These are phyloP conservation scores for Telmatochromis sp. DNA, from an alignment of 2,113 vertebrate species.

Conservation along the genomic window DNA sequence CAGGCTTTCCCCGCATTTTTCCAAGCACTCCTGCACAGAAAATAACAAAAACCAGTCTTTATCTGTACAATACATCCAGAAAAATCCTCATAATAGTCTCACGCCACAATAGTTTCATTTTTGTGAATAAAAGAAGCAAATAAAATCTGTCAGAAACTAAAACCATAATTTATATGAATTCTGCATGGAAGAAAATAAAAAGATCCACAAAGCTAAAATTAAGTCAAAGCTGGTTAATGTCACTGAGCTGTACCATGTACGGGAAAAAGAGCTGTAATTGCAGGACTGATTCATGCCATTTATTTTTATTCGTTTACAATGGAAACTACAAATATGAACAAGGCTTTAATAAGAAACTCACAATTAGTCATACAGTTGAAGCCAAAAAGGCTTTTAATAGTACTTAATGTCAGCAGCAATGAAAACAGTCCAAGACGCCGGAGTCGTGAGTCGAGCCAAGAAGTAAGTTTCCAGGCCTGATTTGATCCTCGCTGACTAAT, in stretches of 20 bases:
- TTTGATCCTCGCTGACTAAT: conserved; percentile 31
- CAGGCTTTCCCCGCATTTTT: conserved; percentile 91
- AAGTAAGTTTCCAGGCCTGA: conserved; percentile 25
- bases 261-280: conserved; percentile 33
- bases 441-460: not conserved
- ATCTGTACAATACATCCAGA: not conserved
- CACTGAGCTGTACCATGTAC: not conserved
- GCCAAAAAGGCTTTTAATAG: conserved; percentile 56
- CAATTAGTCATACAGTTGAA: conserved; percentile 41
- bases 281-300: conserved; percentile 1
- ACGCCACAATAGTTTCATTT: not conserved
- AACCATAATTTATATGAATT: not conserved
- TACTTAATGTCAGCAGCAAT: conserved; percentile 39
- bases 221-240: conserved; percentile 1
- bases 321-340: conserved; percentile 59
- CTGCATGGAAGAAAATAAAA: not conserved
- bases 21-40: conserved; percentile 84
- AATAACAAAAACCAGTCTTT: not conserved
- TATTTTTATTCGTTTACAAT: conserved; percentile 39
- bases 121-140: not conserved
- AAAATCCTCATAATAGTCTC: not conserved
- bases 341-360: conserved; percentile 57
- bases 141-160: not conserved
- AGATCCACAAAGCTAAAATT: not conserved
- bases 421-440: conserved; percentile 14